Evolutionary conservation across 1,140 invertebrate genomes (phyloP).

Genomic region (Temnothorax curvispinosus): DNA sequence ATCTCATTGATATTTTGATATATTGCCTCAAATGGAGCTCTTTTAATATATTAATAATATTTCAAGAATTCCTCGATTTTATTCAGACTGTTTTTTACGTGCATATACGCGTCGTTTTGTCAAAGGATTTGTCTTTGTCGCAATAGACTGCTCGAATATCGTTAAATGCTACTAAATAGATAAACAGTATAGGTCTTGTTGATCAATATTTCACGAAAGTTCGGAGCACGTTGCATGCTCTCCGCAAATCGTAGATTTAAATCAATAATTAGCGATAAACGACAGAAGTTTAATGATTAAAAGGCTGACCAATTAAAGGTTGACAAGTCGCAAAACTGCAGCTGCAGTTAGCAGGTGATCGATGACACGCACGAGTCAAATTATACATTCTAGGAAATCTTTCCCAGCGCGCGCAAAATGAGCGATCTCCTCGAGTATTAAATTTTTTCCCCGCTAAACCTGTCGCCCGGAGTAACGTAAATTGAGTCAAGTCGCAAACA

Average conservation of each 20-base stretch:
- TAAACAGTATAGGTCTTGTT: not conserved
- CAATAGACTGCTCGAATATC: not conserved
- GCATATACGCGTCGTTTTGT: not conserved
- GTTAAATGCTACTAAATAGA: not conserved
- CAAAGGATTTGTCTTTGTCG: not conserved
- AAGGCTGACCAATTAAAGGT: not conserved
- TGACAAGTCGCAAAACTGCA: not conserved
- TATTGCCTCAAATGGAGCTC: too few species aligned
- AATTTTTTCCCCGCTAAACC: not conserved
- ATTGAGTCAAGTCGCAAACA: constrained; percentile 6
- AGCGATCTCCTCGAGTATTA: not conserved
- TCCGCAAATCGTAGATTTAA: not conserved
- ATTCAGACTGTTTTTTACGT: not conserved
- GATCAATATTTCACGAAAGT: not conserved
- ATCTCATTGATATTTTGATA: not conserved
- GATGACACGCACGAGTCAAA: not conserved
- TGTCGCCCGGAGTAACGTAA: not conserved
- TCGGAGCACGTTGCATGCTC: not conserved
- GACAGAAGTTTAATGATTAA: not conserved
- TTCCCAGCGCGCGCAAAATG: not conserved
- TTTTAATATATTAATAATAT: not conserved
- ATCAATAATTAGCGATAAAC: not conserved
- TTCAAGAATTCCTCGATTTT: constrained; percentile 1
- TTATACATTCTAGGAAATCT: not conserved
- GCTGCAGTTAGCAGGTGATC: not conserved